Conservation (phyloP, 2,888 invertebrate species). For the Plutella xylostella region DNA sequence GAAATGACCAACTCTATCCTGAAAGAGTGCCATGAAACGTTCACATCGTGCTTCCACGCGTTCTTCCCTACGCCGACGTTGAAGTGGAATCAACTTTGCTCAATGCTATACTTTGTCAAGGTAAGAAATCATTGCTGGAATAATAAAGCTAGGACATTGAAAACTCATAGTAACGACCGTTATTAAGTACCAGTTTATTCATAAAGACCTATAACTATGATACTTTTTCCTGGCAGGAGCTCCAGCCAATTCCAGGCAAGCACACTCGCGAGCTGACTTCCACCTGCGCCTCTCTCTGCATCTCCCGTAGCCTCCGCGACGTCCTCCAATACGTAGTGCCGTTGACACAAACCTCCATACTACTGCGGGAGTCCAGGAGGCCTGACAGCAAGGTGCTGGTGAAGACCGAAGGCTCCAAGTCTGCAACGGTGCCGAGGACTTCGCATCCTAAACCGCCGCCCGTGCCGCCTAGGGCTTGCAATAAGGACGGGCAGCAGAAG, state of each 20-base stretch:
- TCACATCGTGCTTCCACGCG: slow-evolving; percentile 93
- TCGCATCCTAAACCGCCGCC: slow-evolving; percentile 48
- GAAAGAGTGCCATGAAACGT: slow-evolving; percentile 91
- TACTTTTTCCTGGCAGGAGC: too few species aligned
- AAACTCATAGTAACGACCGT: too few species aligned
- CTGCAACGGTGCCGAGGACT: slow-evolving; percentile 48
- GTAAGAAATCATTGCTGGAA: slow-evolving; percentile 50
- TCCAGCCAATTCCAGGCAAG: slow-evolving; percentile 31
- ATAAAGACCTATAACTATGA: too few species aligned
- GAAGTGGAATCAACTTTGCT: slow-evolving; percentile 94
- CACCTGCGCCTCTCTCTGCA: slow-evolving; percentile 87
- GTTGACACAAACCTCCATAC: slow-evolving; percentile 36
- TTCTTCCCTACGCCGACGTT: slow-evolving; percentile 94
- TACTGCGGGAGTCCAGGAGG: slow-evolving; percentile 27
- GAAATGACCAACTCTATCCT: slow-evolving; percentile 80
- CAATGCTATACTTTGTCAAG: slow-evolving; percentile 77
- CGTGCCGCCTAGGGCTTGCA: slow-evolving; percentile 45
- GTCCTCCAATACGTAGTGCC: slow-evolving; percentile 54
- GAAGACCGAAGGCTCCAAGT: slow-evolving; percentile 42
- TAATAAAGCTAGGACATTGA: too few species aligned
- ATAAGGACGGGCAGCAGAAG: slow-evolving; percentile 31
- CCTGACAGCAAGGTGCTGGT: slow-evolving; percentile 41
- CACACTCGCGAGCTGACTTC: slow-evolving; percentile 63
- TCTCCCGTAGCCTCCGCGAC: slow-evolving; percentile 53
- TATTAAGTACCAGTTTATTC: too few species aligned